Conservation (phyloP, 1,140 invertebrate genomes). For the Psix sp. region DNA sequence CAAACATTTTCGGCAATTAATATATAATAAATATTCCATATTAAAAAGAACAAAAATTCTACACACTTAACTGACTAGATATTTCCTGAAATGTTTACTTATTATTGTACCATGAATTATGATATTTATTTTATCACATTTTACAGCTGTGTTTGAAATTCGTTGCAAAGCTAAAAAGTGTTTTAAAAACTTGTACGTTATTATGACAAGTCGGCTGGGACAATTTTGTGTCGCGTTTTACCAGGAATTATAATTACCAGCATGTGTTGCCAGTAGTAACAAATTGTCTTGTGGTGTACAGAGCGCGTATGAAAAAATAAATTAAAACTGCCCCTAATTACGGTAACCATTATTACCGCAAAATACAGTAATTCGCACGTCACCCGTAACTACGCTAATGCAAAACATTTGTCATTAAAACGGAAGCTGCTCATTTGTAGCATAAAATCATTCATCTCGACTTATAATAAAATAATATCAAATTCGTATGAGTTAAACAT, state of each 20-base stretch:
- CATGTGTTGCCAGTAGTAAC: constrained; percentile 53
- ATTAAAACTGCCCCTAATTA: constrained; percentile 49
- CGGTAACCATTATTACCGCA: constrained; percentile 19
- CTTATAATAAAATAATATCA: no score
- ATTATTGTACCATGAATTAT: constrained; percentile 36
- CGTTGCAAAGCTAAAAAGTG: no score
- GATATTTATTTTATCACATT: no score
- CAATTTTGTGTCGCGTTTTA: neutral
- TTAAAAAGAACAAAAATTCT: no score
- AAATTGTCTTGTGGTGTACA: constrained; percentile 38
- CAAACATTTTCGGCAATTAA: no score
- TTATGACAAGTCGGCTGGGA: no score
- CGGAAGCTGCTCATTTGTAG: neutral
- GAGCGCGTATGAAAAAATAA: constrained; percentile 27
- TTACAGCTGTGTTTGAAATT: no score
- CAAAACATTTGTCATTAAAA: constrained; percentile 11
- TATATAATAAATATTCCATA: no score
- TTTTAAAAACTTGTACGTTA: no score
- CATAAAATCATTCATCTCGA: no score
- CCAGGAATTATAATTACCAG: constrained; percentile 30
- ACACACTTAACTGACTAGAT: no score
- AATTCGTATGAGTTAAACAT: no score
- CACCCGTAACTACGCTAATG: constrained; percentile 5
- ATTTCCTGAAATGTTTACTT: constrained; percentile 19
- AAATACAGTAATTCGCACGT: constrained; percentile 24